Evolutionary conservation across 2,797 vertebrate genomes (phyloP), one percentile per base, ranked within the genome.

Genomic region (Toxotes lorentzi): DNA sequence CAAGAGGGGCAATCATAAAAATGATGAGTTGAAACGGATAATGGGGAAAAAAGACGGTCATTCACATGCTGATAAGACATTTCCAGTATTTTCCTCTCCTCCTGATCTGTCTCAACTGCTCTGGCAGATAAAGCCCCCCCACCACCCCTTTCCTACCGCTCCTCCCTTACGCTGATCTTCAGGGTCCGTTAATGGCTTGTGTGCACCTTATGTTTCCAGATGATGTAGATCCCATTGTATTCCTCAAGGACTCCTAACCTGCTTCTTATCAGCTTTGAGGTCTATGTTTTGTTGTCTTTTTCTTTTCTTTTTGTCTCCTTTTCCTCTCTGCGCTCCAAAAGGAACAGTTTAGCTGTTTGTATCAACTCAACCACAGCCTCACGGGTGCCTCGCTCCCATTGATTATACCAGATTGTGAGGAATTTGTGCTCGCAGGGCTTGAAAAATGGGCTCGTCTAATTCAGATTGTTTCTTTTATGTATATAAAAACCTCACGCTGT

Each of bases 231-330:
- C 80, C 86, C 63, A 89, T 90, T 92, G 85, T 92, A 71, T 86
- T 90, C 84, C 82, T 92, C 85, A 88, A 89, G 88, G 84, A 89
- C 88, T 86, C 78, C 73, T 66, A 83, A 85, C 83, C 75, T 74
- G 72, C 76, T 88, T 76, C 85, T 90, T 92, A 91, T 91, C 89
- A 85, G 88, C 43, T 2, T 34, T 81, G 62, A 84, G 7, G 47
- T 86, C 21, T 38, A 34, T 58, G 69, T 50, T 61, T 58, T 73
- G 80, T 61, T 70, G 45, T 69, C 70, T 71, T 53, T 64, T 58
- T 73, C 80, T 61, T 70, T 48, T 69, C 70, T 69, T 59, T 68
- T 58, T 35, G 5, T 48, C 50, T 58, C 74, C 54, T 82, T 89
- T 88, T 81, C 78, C 76, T 88, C 65, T 62, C 45, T 14, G 70